phyloP scores from a whole-genome alignment of 2,888 invertebrate genomes.

The Clivina fossor region DNA sequence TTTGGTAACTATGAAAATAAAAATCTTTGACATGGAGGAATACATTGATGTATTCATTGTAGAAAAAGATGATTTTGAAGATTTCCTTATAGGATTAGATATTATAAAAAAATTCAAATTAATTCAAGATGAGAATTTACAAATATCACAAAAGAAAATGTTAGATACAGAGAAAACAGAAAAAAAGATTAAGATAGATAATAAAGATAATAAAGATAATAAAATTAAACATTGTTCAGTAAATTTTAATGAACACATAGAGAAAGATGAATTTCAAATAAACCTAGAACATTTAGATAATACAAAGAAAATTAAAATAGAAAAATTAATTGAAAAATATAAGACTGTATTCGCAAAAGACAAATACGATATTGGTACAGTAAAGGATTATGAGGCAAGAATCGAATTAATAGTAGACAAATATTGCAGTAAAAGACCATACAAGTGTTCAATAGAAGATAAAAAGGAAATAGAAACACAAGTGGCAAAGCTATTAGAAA shows the following conservation, averaged over 20 bases:
- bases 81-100: constrained; percentile 37
- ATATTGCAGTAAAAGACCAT: constrained; percentile 37
- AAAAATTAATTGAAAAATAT: constrained; percentile 39
- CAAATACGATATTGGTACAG: constrained; percentile 41
- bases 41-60: constrained; percentile 33
- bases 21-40: constrained; percentile 41
- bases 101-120: constrained; percentile 38
- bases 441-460: constrained; percentile 35
- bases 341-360: constrained; percentile 40
- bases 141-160: constrained; percentile 32
- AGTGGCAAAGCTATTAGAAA: constrained; percentile 37
- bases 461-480: constrained; percentile 36
- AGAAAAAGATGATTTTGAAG: constrained; percentile 32
- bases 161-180: constrained; percentile 19
- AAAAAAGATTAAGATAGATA: constrained; percentile 9
- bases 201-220: constrained; percentile 10
- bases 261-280: constrained; percentile 13
- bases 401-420: constrained; percentile 36
- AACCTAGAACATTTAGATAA: not conserved
- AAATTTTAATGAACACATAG: too few relatives aligned
- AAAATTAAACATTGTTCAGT: too few relatives aligned
- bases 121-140: constrained; percentile 33
- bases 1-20: constrained; percentile 38
- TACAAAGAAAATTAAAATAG: constrained; percentile 27
- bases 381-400: constrained; percentile 41